A percentile compares a stretch with the other conserved stretches of the same genome.
Evolutionary conservation across 2,113 vertebrate genomes (phyloP).

Genomic region (Clarias gariepinus): DNA sequence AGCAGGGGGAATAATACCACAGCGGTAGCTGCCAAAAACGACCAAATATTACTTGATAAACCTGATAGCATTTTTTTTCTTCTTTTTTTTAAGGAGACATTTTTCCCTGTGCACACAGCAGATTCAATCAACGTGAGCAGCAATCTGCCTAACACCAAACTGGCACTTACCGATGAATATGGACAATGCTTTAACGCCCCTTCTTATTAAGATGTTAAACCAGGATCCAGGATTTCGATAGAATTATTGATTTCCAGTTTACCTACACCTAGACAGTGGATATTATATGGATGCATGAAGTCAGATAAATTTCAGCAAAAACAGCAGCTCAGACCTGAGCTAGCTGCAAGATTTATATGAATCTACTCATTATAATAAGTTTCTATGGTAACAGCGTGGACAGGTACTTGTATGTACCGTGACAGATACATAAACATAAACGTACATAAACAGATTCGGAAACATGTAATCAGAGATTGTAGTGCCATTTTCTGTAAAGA

Average conservation of each 20-base stretch:
- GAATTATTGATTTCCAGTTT: neutral
- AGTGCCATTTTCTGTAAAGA: neutral
- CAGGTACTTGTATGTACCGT: neutral
- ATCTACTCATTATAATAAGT: neutral
- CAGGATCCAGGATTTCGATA: conserved; percentile 52
- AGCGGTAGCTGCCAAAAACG: conserved; percentile 69
- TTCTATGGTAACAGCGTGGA: neutral
- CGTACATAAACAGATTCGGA: neutral
- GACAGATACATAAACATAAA: no score
- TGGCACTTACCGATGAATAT: conserved; percentile 84
- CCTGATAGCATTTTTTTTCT: conserved; percentile 85
- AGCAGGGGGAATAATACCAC: conserved; percentile 39
- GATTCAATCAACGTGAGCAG: conserved; percentile 95
- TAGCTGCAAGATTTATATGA: neutral
- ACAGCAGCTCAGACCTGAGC: neutral
- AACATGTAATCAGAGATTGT: neutral
- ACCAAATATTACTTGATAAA: conserved; percentile 86
- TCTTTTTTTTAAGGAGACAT: conserved; percentile 68
- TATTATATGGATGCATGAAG: neutral
- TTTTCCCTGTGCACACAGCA: conserved; percentile 73
- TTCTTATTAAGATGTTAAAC: conserved; percentile 89
- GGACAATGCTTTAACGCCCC: conserved; percentile 80
- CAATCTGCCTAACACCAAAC: conserved; percentile 95
- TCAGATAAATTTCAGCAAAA: neutral
- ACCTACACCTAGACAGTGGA: neutral